Evolutionary conservation across 64 coral and sea anemone species (phyloP).

Genomic region (Stichodactyla helianthus): DNA sequence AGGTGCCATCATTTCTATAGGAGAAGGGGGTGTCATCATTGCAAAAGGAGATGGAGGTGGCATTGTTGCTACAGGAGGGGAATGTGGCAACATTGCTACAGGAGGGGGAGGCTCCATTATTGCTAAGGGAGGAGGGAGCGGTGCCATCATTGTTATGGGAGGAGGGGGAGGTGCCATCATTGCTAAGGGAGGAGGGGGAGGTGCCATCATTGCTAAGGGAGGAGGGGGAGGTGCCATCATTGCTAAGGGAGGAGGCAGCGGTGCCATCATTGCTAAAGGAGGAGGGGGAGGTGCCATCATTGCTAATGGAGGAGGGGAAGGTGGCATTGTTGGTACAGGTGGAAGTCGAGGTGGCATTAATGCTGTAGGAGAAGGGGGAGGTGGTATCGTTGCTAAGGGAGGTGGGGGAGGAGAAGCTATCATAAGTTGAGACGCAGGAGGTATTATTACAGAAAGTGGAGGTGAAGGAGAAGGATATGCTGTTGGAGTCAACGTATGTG

Average conservation of each 20-base stretch:
- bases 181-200: slow-evolving; percentile 14
- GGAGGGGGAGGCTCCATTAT: not conserved
- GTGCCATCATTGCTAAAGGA: not conserved
- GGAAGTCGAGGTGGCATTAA: not conserved
- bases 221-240: slow-evolving; percentile 10
- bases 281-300: slow-evolving; percentile 17
- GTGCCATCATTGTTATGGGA: not conserved
- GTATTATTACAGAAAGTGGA: not conserved
- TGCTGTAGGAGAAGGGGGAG: not conserved
- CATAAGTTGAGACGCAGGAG: not conserved
- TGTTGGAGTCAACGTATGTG: not conserved
- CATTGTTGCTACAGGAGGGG: too few species aligned
- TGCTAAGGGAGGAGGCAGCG: not conserved
- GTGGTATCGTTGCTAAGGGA: too few species aligned
- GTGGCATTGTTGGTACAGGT: not conserved
- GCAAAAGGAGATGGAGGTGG: not conserved
- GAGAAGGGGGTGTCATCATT: not conserved
- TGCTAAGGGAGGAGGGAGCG: not conserved
- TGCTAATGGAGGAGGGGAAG: not conserved
- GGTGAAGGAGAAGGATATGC: not conserved
- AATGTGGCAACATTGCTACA: not conserved
- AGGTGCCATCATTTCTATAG: not conserved
- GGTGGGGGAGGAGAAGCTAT: slow-evolving; percentile 14
- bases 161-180: not conserved
- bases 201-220: not conserved